Evolutionary conservation across 2,888 invertebrate genomes (phyloP), one percentile per base, ranked within the genome.

Genomic region (Sussaba pulchella): DNA sequence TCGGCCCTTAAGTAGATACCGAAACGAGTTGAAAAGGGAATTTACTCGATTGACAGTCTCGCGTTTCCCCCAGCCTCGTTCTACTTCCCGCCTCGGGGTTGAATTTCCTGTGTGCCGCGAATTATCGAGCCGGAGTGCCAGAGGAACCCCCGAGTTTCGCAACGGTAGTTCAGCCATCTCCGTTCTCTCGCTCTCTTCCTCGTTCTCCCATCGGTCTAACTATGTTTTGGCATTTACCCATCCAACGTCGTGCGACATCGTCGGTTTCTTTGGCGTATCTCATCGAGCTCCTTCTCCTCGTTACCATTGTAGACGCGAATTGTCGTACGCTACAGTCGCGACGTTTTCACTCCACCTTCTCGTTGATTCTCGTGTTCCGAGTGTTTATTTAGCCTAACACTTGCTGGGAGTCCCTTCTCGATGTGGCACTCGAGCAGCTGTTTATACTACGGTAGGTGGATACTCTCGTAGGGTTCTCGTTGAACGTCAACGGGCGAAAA

Each of bases 381-480:
- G 86, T 87, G 88, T 89, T 90, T 89, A 88, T 89, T 89, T 87
- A 89, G 87, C 86, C 88, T 87, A 88, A 88, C 89, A 87, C 88
- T 89, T 82, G 85, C 86, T 88, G 88, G 86, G 87, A n/a, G 89
- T 87, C 31, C 31, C 85, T 64, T 21, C 54, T 41, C 69, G 41
- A 52, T 26, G 39, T 41, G 59, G 66, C 70, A 74, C 57, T 57
- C 50, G 41, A 52, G 66, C 73, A 78, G 43, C 64, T 81, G 70
- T 81, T 78, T 67, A 73, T 57, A 71, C 67, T 57, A 57, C 31
- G 63, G 41, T 69, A 70, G 72, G 45, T 57, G 47, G 61, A 45
- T 76, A 72, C 71, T 31, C 59, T 31, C 4, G 31, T 5, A 31
- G 39, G 36, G 57, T 36, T 10, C 50, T 80, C 67, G 54, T 64